Evolutionary conservation across 2,113 vertebrate genomes (phyloP), one percentile per base, ranked within the genome.

Genomic region (Thryonomys swinderianus): DNA sequence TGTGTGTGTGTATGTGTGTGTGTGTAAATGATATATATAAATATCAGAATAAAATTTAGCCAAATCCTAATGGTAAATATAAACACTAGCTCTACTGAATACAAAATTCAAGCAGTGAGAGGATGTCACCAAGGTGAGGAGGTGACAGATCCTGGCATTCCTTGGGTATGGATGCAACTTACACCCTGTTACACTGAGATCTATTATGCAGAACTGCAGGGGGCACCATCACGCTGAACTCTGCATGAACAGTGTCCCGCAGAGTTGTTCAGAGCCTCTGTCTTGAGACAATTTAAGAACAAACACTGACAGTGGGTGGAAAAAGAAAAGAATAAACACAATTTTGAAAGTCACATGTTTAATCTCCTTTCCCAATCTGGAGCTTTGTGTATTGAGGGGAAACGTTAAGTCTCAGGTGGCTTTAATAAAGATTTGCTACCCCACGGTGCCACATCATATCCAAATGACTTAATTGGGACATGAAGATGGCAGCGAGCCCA

Each of bases 321-420:
- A 79, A 81, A 16, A 74, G 40, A 74, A 89, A 94, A 88, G 5
- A 53, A 76, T 90, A 92, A 62, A 7, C 34, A 81, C 76, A 95
- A 40, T 21, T 69, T 53, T 55, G 13, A 51, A 91, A 90, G 40
- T 42, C 11, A 25, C 0, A 1, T 27, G 25, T 27, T 37, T 73
- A 62, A 69, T 48, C 79, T 67, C 55, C 1, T 69, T 81, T 86
- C 37, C 21, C n/a, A 51, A 79, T 45, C 55, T 86, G 32, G 17
- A 80, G 27, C 91, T 93, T 37, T 93, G 25, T 37, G 78, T 53
- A 78, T n/a, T 18, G 37, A 64, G 55, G 73, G 59, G 62, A 91
- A 93, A 89, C 42, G 25, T 45, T 55, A 79, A 85, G 10, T 9
- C 23, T 23, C 55, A 62, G 27, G 32, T 48, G 18, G 66, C 17